Percentiles rank a stretch among this genome's conserved stretches.
These are phyloP conservation scores for Rosalia funebris DNA, from an alignment of 2,888 invertebrate species.

Conservation along the genomic window DNA sequence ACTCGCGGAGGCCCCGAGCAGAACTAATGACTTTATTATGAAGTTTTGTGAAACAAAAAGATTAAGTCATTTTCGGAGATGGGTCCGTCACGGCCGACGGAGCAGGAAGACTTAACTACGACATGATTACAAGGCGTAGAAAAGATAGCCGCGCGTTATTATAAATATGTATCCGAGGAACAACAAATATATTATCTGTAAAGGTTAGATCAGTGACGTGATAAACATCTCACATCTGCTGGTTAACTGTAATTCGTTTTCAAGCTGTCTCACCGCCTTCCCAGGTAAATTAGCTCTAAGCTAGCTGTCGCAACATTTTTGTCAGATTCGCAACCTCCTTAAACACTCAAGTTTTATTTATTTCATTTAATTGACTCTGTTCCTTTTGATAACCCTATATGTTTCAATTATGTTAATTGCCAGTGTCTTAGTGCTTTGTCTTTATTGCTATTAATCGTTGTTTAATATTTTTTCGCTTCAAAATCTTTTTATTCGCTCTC, in stretches of 20 bases:
- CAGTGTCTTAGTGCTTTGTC: too few relatives aligned
- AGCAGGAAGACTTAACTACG: constrained; percentile 19
- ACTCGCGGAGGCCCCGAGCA: constrained; percentile 22
- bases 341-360: too few relatives aligned
- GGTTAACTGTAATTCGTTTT: neutral
- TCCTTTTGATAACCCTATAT: too few relatives aligned
- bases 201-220: constrained; percentile 4
- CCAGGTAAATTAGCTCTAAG: too few relatives aligned
- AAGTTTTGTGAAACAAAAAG: constrained; percentile 38
- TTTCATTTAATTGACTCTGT: too few relatives aligned
- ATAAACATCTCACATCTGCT: neutral
- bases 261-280: neutral
- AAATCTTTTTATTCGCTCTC: too few relatives aligned
- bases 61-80: constrained; percentile 45
- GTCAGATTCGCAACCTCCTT: too few relatives aligned
- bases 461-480: too few relatives aligned
- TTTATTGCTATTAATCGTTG: too few relatives aligned
- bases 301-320: too few relatives aligned
- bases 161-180: constrained; percentile 16
- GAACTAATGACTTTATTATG: constrained; percentile 51
- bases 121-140: constrained; percentile 42
- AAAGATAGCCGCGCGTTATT: constrained; percentile 6
- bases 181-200: constrained; percentile 17
- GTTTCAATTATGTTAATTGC: too few relatives aligned
- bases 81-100: constrained; percentile 45